Percentiles rank a stretch among this genome's conserved stretches.
These are phyloP conservation scores for Brachyistius frenatus DNA, from an alignment of 2,113 vertebrate species.

Conservation along the genomic window DNA sequence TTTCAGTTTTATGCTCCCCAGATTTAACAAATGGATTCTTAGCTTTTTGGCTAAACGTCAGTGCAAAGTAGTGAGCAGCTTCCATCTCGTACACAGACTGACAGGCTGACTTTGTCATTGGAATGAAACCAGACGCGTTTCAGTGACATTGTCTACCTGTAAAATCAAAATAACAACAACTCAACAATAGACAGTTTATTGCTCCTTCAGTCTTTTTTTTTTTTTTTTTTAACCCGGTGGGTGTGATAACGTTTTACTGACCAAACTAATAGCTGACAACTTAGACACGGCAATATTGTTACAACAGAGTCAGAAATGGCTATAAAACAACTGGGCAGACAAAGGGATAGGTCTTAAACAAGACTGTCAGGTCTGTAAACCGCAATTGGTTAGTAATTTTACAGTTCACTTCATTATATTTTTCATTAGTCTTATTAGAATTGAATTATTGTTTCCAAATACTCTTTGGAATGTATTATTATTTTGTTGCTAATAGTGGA, in stretches of 20 bases:
- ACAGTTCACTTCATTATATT: too few relatives aligned
- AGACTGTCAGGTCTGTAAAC: too few relatives aligned
- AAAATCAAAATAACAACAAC: neutral
- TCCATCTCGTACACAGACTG: conserved; percentile 14
- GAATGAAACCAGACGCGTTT: neutral
- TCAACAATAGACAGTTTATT: neutral
- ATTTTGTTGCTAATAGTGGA: neutral
- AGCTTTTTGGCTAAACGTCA: conserved; percentile 44
- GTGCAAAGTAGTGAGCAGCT: conserved; percentile 11
- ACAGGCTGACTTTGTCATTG: conserved; percentile 3
- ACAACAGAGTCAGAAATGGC: neutral
- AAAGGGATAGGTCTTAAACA: too few relatives aligned
- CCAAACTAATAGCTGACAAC: neutral
- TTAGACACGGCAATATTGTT: neutral
- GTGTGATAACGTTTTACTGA: neutral
- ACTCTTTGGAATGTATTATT: neutral
- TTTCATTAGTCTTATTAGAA: neutral
- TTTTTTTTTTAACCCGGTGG: neutral
- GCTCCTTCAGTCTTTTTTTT: neutral
- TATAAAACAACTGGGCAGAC: neutral
- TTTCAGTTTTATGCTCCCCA: conserved; percentile 29
- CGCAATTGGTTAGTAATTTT: too few relatives aligned
- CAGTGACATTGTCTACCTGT: neutral
- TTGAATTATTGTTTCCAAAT: neutral
- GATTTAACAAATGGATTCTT: conserved; percentile 50